Percentiles rank a stretch among this genome's conserved stretches.
phyloP scores from a whole-genome alignment of 1,140 invertebrate genomes.

The Ostrea edulis region DNA sequence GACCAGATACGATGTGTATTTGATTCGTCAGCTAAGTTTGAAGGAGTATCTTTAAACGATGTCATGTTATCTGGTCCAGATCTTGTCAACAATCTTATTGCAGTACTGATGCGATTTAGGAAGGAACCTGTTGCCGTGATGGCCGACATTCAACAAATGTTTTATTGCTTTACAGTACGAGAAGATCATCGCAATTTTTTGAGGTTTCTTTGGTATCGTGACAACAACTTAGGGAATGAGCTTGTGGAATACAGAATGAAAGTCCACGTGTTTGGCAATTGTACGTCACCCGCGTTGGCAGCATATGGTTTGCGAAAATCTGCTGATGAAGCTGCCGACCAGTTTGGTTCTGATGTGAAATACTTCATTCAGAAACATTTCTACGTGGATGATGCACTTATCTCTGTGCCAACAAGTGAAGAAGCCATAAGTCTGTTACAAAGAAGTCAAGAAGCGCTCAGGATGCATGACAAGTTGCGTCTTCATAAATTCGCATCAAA shows the following conservation, averaged over 20 bases:
- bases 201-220: slow-evolving; percentile 56
- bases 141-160: slow-evolving; percentile 58
- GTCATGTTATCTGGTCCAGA: slow-evolving; percentile 67
- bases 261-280: slow-evolving; percentile 57
- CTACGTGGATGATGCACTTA: slow-evolving; percentile 49
- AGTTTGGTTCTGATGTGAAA: slow-evolving; percentile 34
- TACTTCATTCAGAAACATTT: slow-evolving; percentile 49
- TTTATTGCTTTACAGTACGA: slow-evolving; percentile 51
- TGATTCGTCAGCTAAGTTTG: slow-evolving; percentile 52
- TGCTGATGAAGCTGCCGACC: neutral
- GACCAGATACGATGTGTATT: slow-evolving; percentile 56
- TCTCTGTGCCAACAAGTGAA: slow-evolving; percentile 21
- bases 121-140: slow-evolving; percentile 47
- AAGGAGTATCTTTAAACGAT: slow-evolving; percentile 67
- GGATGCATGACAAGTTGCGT: slow-evolving; percentile 40
- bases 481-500: too few species aligned
- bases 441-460: slow-evolving; percentile 31
- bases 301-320: slow-evolving; percentile 46
- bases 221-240: slow-evolving; percentile 39
- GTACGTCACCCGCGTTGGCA: slow-evolving; percentile 53
- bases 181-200: slow-evolving; percentile 48
- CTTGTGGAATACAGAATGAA: slow-evolving; percentile 55
- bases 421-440: slow-evolving; percentile 41
- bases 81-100: slow-evolving; percentile 70
- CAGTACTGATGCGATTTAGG: slow-evolving; percentile 60